Conservation (phyloP, 2,797 vertebrate species). For the Pseudochirops corinnae region DNA sequence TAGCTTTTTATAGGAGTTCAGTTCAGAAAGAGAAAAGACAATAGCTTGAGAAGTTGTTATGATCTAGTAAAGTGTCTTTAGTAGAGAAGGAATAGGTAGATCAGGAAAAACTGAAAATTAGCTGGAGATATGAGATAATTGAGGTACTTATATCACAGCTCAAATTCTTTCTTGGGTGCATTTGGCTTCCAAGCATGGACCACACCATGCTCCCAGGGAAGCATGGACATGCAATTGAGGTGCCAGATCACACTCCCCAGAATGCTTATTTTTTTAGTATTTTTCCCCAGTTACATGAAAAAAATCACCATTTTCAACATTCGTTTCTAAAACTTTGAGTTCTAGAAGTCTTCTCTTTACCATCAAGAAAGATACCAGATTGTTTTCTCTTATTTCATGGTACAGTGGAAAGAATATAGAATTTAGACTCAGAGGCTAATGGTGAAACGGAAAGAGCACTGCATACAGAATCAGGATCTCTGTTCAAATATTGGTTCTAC, state of each 20-base stretch:
- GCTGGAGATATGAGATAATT: not conserved
- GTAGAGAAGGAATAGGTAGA: not conserved
- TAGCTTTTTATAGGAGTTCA: not conserved
- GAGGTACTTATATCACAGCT: not conserved
- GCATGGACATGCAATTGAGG: not conserved
- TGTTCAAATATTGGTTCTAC: not conserved
- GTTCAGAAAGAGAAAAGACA: not conserved
- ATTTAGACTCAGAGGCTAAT: not conserved
- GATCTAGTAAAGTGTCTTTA: not conserved
- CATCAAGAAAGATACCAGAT: not conserved
- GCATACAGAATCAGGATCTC: not conserved
- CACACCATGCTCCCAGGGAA: not conserved
- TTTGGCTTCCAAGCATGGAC: not conserved
- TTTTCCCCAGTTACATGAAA: too few species aligned
- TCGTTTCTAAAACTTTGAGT: too few species aligned
- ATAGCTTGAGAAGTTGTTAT: not conserved
- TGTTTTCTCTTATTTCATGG: not conserved
- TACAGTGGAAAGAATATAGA: not conserved
- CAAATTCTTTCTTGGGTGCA: not conserved
- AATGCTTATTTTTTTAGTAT: not conserved
- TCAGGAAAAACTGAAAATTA: not conserved
- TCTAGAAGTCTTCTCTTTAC: not conserved
- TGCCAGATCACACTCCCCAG: not conserved
- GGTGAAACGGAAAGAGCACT: not conserved
- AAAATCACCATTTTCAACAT: too few species aligned